Evolutionary conservation across 2,797 vertebrate species (phyloP).

Genomic region (Iguana delicatissima): DNA sequence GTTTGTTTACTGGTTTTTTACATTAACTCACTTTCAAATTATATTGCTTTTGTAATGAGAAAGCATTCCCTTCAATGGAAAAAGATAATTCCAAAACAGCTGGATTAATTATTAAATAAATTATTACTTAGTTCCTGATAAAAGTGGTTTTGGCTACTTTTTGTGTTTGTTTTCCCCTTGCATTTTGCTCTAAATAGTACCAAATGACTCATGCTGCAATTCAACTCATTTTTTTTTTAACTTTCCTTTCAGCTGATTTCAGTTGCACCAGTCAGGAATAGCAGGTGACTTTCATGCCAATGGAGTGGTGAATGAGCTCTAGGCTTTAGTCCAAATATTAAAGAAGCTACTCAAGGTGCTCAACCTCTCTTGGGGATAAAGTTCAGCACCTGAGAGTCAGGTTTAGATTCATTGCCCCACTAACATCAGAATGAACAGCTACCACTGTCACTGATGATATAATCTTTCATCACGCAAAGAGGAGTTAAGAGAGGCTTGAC

Average conservation of each 20-base stretch:
- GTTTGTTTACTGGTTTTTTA: background rate
- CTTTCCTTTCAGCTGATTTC: background rate
- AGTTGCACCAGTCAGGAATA: too few species aligned
- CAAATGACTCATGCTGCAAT: background rate
- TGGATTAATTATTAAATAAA: background rate
- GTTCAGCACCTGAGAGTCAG: too few species aligned
- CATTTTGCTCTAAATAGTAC: background rate
- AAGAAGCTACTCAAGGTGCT: too few species aligned
- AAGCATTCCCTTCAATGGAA: conserved; percentile 11
- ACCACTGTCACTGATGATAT: too few species aligned
- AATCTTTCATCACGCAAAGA: too few species aligned
- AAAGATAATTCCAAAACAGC: background rate
- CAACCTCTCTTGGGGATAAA: too few species aligned
- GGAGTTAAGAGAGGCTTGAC: too few species aligned
- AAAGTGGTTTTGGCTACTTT: background rate
- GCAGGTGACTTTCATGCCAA: too few species aligned
- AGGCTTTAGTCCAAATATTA: background rate
- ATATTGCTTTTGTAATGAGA: conserved; percentile 5
- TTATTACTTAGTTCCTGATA: background rate
- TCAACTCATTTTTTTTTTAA: background rate
- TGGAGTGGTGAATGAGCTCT: background rate
- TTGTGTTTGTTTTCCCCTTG: background rate
- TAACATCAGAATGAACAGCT: too few species aligned
- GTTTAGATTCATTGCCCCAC: too few species aligned
- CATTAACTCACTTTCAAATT: conserved; percentile 26